Percentiles rank a stretch among this genome's conserved stretches.
Conservation (phyloP, 2,888 invertebrate genomes). For the Tricholauxania praeusta region DNA sequence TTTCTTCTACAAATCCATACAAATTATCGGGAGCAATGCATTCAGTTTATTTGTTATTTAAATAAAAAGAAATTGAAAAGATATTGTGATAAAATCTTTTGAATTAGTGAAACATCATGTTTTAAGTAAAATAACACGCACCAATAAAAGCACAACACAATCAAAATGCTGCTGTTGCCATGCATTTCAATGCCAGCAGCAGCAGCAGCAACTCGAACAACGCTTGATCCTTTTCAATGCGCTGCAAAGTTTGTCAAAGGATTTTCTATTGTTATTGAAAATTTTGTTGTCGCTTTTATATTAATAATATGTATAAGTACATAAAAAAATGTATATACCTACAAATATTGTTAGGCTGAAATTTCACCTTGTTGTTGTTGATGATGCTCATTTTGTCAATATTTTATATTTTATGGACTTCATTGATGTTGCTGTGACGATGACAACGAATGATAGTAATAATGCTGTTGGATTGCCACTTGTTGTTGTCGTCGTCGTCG, state of each 20-base stretch:
- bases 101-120: constrained; percentile 66
- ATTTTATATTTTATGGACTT: background rate
- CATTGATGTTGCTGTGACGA: background rate
- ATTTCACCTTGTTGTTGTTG: background rate
- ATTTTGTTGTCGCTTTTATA: constrained; percentile 12
- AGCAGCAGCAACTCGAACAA: constrained; percentile 1
- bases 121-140: constrained; percentile 61
- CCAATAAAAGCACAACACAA: constrained; percentile 50
- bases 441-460: background rate
- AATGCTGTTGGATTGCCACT: background rate
- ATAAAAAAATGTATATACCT: no score
- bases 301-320: background rate
- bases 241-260: constrained; percentile 22
- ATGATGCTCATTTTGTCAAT: background rate
- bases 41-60: no score
- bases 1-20: background rate
- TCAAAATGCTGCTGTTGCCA: constrained; percentile 2
- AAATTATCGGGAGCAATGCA: no score
- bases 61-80: background rate
- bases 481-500: constrained; percentile 13
- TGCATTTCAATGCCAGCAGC: background rate
- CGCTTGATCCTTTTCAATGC: constrained; percentile 21
- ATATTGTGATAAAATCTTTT: constrained; percentile 54
- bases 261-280: constrained; percentile 33
- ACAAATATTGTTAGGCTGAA: no score